phyloP scores from a whole-genome alignment of 2,888 invertebrate species.

The Lasioglossum morio region DNA sequence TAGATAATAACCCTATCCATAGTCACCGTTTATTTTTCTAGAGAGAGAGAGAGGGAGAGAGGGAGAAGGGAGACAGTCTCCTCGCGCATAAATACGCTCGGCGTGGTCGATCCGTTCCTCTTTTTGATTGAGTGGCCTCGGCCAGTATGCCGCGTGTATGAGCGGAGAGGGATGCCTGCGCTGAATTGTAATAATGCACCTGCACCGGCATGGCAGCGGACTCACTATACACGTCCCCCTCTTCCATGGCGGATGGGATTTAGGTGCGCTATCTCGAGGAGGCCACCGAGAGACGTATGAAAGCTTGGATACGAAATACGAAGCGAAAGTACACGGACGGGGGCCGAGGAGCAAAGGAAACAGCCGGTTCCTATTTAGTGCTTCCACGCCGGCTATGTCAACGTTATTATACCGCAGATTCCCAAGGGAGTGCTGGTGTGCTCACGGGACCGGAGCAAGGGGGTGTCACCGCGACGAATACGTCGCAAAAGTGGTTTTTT shows the following conservation, averaged over 20 bases:
- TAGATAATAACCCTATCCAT: no score
- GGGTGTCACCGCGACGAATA: constrained; percentile 71
- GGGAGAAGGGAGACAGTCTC: background rate
- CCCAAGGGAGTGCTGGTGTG: constrained; percentile 75
- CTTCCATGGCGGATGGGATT: constrained; percentile 53
- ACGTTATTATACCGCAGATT: constrained; percentile 82
- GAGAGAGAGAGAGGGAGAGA: background rate
- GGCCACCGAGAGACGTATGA: constrained; percentile 59
- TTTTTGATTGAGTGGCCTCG: constrained; percentile 62
- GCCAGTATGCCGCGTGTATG: constrained; percentile 32
- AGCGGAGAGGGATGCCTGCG: constrained; percentile 17
- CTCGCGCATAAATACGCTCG: background rate
- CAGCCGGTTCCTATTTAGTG: constrained; percentile 75
- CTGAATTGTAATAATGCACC: constrained; percentile 69
- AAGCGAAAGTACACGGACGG: constrained; percentile 53
- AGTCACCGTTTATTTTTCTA: no score
- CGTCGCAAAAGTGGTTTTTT: constrained; percentile 79
- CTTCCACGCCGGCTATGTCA: constrained; percentile 78
- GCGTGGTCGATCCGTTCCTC: constrained; percentile 36
- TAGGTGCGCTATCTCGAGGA: constrained; percentile 59
- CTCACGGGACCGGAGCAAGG: constrained; percentile 43
- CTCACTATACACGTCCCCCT: constrained; percentile 25
- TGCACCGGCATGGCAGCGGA: constrained; percentile 44
- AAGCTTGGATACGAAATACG: constrained; percentile 60
- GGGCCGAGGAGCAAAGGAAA: constrained; percentile 60